A percentile compares a stretch with the other conserved stretches of the same genome.
Evolutionary conservation across 1,140 invertebrate genomes (phyloP).

Genomic region (Drosophila nikananu): DNA sequence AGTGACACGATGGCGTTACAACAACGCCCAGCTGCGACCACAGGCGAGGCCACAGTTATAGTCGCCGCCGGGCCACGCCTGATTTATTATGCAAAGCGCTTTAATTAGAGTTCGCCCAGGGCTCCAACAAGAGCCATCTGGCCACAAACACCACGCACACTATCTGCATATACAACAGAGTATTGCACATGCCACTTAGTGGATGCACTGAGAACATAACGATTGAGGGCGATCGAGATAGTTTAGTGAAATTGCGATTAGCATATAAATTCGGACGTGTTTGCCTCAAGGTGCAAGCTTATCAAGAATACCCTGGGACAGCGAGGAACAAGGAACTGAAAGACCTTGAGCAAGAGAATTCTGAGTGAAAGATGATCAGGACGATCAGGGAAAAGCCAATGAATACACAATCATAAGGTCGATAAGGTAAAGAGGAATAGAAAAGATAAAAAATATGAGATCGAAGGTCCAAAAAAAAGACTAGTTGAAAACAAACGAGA

Average conservation of each 20-base stretch:
- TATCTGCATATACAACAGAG: no score
- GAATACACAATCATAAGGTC: no score
- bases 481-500: background rate
- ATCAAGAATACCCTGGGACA: no score
- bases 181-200: constrained; percentile 6
- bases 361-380: background rate
- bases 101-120: constrained; percentile 63
- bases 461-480: no score
- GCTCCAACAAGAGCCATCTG: constrained; percentile 24
- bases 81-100: constrained; percentile 78
- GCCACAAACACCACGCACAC: constrained; percentile 20
- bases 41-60: constrained; percentile 48
- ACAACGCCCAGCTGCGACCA: constrained; percentile 68
- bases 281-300: background rate
- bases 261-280: background rate
- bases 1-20: constrained; percentile 64
- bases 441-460: background rate
- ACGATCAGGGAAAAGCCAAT: no score
- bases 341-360: background rate
- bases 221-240: background rate
- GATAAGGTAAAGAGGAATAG: background rate
- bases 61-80: constrained; percentile 28
- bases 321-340: background rate
- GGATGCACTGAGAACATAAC: background rate
- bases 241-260: background rate